These are phyloP conservation scores for Tenthredo mesomela DNA, from an alignment of 2,888 invertebrate genomes.

Conservation along the genomic window DNA sequence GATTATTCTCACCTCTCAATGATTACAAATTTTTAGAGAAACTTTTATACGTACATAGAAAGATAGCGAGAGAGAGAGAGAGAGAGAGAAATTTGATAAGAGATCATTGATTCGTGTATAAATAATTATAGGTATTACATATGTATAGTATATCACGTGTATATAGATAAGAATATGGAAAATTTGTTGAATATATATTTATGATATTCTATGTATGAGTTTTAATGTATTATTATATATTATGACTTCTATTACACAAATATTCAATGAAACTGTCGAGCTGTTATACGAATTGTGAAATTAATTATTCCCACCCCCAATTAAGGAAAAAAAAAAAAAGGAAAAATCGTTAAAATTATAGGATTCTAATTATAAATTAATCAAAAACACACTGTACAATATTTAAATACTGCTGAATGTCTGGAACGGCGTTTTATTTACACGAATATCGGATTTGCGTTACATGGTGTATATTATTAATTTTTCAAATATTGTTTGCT, in stretches of 20 bases:
- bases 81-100: neutral
- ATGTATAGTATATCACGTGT: neutral
- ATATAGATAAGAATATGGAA: neutral
- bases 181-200: neutral
- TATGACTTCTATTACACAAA: neutral
- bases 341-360: neutral
- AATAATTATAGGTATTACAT: neutral
- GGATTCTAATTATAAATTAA: no score
- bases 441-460: slow-evolving; percentile 22
- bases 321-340: neutral
- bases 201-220: neutral
- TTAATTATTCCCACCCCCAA: neutral
- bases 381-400: neutral
- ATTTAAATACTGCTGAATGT: slow-evolving; percentile 12
- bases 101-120: neutral
- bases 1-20: slow-evolving; percentile 7
- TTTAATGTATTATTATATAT: neutral
- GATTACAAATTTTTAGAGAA: neutral
- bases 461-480: neutral
- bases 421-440: slow-evolving; percentile 32
- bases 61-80: neutral
- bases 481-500: neutral
- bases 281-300: neutral
- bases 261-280: neutral
- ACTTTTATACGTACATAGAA: neutral